A percentile compares a stretch with the other conserved stretches of the same genome.
These are phyloP conservation scores for Saguinus oedipus DNA, from an alignment of 2,797 vertebrate genomes.

Conservation along the genomic window DNA sequence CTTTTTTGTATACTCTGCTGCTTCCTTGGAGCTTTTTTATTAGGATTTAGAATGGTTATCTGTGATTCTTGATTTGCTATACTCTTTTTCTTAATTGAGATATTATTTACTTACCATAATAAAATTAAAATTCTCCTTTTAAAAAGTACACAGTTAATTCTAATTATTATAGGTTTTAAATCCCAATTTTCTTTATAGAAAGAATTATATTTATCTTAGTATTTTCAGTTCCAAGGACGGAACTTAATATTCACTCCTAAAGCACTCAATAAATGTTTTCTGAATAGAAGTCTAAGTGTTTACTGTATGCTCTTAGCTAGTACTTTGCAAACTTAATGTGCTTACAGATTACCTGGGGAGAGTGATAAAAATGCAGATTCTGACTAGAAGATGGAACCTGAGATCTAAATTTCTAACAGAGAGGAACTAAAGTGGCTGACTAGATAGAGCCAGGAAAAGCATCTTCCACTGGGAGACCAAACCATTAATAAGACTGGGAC, in stretches of 20 bases:
- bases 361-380: not conserved
- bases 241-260: not conserved
- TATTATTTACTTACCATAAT: not conserved
- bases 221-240: not conserved
- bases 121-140: not conserved
- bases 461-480: not conserved
- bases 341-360: not conserved
- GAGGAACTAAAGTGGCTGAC: not conserved
- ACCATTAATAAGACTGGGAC: not conserved
- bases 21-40: not conserved
- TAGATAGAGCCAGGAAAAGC: not conserved
- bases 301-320: not conserved
- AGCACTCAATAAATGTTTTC: not conserved
- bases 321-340: conserved; percentile 17
- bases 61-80: not conserved
- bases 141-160: not conserved
- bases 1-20: not conserved
- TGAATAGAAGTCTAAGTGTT: not conserved
- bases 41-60: not conserved
- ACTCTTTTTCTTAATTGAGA: not conserved
- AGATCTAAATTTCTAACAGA: not conserved
- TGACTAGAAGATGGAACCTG: not conserved
- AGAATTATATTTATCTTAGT: not conserved
- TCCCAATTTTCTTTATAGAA: not conserved
- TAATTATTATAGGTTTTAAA: not conserved